Evolutionary conservation across 2,888 invertebrate genomes (phyloP), one percentile per base, ranked within the genome.

Genomic region (Disparrhopalites patrizii): DNA sequence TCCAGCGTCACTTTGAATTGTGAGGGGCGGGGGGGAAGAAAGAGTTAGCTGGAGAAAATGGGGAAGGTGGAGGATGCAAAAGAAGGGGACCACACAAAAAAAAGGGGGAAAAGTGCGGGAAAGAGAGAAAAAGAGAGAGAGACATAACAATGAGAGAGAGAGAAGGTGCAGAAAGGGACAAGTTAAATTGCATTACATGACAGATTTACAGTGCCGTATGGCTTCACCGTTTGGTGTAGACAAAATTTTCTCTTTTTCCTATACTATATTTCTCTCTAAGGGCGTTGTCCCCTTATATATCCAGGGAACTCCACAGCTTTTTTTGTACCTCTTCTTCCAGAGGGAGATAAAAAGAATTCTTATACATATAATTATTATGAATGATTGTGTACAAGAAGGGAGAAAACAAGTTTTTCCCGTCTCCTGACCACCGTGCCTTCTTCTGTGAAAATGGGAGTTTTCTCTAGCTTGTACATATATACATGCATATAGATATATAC

Each of bases 131-230:
- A 10, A n/a, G n/a, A n/a, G n/a, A n/a, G n/a, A n/a, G n/a, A n/a
- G 7, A 15, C 15, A 10, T 36, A 36, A 36, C 36, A 36, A 51
- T 8, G 8, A 38, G 23, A 38, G 33, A 13, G 10, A 31, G 57
- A 57, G n/a, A 33, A 55, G 10, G 20, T 8, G 36, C 33, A 36
- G 20, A 31, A 20, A 31, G 55, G 18, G 10, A 30, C 8, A 30
- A 28, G 10, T 31, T 20, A 57, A 57, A 57, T 57, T 57, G 36
- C 38, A 38, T 57, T 38, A 30, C 57, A 38, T 57, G 57, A 57
- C 57, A 57, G 57, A 57, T 57, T 57, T 57, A 57, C 57, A 38
- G 40, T 57, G 18, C 15, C 27, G 13, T 27, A 52, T 52, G n/a
- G 52, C 25, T 52, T 25, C 25, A 3, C n/a, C n/a, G n/a, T n/a